Evolutionary conservation across 2,888 invertebrate species (phyloP), one percentile per base, ranked within the genome.

Genomic region (Tubulanus polymorphus): DNA sequence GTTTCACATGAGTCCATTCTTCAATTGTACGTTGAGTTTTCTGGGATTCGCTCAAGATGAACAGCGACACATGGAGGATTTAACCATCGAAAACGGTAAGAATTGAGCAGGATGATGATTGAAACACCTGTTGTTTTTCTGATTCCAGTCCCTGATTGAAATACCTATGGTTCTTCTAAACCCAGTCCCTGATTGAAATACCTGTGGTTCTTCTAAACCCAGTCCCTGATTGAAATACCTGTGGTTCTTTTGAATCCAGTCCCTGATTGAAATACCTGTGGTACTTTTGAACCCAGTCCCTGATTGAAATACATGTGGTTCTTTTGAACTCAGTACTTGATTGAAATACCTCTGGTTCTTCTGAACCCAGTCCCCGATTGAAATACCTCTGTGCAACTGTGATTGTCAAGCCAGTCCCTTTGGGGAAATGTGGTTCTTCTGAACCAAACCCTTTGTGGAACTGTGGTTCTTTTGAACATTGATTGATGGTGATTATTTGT

Each of bases 21-120:
- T 88, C 76, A 91, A 91, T 28, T 88, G 90, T 55, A 85, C 86
- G 70, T 87, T 95, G 48, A 89, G 90, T 79, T 93, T 95, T 79
- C 84, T 89, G 71, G 94, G 94, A 5, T 95, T 95, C 81, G 86
- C 90, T 2, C 87, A 87, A 58, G 92, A 93, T 69, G 95, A 95
- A 79, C 87, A 88, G 74, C 86, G 86, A 72, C 93, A 94, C 76
- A 94, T 95, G 93, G 87, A 88, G 59, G 92, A 93, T 75, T 87
- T 93, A 66, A 84, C 94, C 57, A 83, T 87, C 68, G 86, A 87
- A 74, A 93, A 94, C 81, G 91, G 91, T 71, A 56, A 52, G 55
- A 15, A 8, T 18, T n/a, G n/a, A n/a, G n/a, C n/a, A n/a, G n/a
- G n/a, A n/a, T n/a, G n/a, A n/a, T n/a, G n/a, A n/a, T n/a, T n/a